Evolutionary conservation across 2,888 invertebrate species (phyloP), one percentile per base, ranked within the genome.

Genomic region (Parasteatoda lunata): DNA sequence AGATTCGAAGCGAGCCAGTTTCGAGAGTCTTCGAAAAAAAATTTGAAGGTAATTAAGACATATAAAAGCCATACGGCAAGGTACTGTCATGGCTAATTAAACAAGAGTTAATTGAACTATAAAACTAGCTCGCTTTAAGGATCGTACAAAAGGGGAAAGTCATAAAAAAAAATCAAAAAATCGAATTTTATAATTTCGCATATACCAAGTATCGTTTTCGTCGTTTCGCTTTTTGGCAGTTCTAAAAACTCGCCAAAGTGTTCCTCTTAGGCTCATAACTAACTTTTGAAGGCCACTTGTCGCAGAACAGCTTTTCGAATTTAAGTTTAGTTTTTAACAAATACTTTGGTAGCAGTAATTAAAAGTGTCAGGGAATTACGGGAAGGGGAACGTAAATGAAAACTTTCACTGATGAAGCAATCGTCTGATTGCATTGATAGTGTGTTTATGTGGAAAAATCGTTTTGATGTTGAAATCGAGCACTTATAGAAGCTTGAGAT

Each of bases 21-120:
- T 59, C 59, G 59, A 59, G 59, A 7, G 8, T 13, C 11, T 13
- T 13, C 3, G n/a, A 54, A 59, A 59, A 59, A 59, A 59, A n/a
- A 13, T 59, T 0, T n/a, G 11, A 59, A 59, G 59, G 59, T 59
- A 59, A 59, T 59, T 59, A 59, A 59, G 59, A 59, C 59, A 8
- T 6, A 59, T 59, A 59, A 59, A 59, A 59, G 59, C 59, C 59
- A 59, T 59, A 59, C 59, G 59, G 59, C n/a, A 59, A 9, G 9
- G 11, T 59, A n/a, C 59, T 59, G 72, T 72, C 72, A 72, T 48
- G 72, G 72, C 72, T 72, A 72, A 72, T 72, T 72, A 72, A 72
- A 48, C 72, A 48, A 30, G 51, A 72, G 72, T 49, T 72, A 52
- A 72, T 72, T 72, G 52, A 72, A 72, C 72, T 72, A 72, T 72